Evolutionary conservation across 2,888 invertebrate genomes (phyloP), one percentile per base, ranked within the genome.

Genomic region (Ennomos fuscantarius): DNA sequence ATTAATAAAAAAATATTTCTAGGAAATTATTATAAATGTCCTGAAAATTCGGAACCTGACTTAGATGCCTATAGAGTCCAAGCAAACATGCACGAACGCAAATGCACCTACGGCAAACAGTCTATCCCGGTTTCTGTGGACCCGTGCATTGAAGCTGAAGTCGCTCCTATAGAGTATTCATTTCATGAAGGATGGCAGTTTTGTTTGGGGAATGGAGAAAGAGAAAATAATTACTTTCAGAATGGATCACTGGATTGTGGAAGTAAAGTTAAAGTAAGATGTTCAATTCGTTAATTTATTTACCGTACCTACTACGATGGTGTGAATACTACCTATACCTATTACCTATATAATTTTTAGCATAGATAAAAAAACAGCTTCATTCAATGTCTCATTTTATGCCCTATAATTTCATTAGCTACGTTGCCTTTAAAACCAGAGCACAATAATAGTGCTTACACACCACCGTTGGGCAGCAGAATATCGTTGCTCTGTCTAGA

Each of bases 141-240:
- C 57, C 87, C 92, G 0, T 92, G 92, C 50, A 88, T 91, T 34
- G 92, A 92, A 73, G 90, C 89, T n/a, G 92, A 92, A 70, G 76
- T 84, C 10, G 89, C 91, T 0, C 89, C 90, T 0, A 88, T 90
- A 55, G 92, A 92, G 61, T 92, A 87, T 54, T 92, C 92, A 0
- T 92, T 88, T 62, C 81, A 86, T 45, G 91, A 91, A 70, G 92
- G 92, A 8, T 92, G 92, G 92, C 87, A 87, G 89, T 91, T 92
- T 65, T 92, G 92, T 58, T 79, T 92, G 10, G 92, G 92, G 1
- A 87, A 83, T 61, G 92, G 90, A 2, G 92, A 92, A 39, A 78
- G 92, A 51, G 92, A 91, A 61, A 87, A 85, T 49, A 90, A 88
- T 65, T 91, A 91, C 61, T 91, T 89, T 53, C 82, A 81, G 60